phyloP scores from a whole-genome alignment of 2,888 invertebrate genomes.

The Protonemura montana region DNA sequence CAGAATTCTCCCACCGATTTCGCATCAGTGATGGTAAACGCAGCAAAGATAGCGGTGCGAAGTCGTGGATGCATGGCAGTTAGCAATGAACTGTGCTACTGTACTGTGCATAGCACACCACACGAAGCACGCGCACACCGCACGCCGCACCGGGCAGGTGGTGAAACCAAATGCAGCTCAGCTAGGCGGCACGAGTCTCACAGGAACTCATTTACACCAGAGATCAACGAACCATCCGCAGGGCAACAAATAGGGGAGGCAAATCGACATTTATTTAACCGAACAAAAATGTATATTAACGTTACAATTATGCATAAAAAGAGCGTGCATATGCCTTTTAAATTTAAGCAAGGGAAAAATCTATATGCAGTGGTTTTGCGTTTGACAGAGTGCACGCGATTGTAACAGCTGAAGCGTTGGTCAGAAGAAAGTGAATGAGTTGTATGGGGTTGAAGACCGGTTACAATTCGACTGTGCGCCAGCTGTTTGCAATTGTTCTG shows the following conservation, averaged over 20 bases:
- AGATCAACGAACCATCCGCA: not conserved
- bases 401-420: slow-evolving; percentile 32
- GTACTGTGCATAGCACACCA: too few species aligned
- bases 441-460: slow-evolving; percentile 26
- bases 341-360: slow-evolving; percentile 18
- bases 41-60: too few species aligned
- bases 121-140: too few species aligned
- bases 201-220: too few species aligned
- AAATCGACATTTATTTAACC: not conserved
- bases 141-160: too few species aligned
- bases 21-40: too few species aligned
- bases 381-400: not conserved
- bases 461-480: slow-evolving; percentile 9
- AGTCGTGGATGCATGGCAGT: too few species aligned
- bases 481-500: slow-evolving; percentile 17
- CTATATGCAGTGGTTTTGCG: not conserved
- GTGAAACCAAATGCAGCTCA: too few species aligned
- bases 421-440: not conserved
- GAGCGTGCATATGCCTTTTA: slow-evolving; percentile 14
- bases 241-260: not conserved
- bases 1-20: too few species aligned
- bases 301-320: slow-evolving; percentile 32
- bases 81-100: too few species aligned
- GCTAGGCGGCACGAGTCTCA: too few species aligned
- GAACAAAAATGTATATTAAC: slow-evolving; percentile 15